Evolutionary conservation across 2,113 vertebrate genomes (phyloP), one percentile per base, ranked within the genome.

Genomic region (Passer domesticus): DNA sequence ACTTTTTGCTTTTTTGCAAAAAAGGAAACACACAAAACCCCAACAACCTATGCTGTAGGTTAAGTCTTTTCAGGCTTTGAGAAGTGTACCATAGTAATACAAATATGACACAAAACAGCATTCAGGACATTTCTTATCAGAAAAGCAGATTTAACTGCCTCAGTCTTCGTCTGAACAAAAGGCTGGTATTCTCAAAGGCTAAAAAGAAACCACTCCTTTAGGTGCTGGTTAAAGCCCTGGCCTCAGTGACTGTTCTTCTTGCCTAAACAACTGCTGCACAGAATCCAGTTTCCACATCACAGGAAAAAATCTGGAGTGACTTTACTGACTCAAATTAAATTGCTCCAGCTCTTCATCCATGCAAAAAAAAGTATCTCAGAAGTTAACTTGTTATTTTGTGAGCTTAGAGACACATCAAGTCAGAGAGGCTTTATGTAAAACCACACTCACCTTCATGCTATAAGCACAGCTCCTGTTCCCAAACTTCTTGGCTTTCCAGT

Each of bases 281-380:
- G 58, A 91, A 64, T 75, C 66, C 49, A 49, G 43, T 67, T 79
- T 88, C 74, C 83, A 70, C 15, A 81, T 12, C 35, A 73, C 60
- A 55, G 52, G 56, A 37, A 47, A 94, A 92, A 95, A 69, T 39
- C n/a, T 74, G 47, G 74, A 94, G 41, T 49, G 31, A 56, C 68
- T 95, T 82, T 89, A 87, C 53, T 66, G 35, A 72, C 66, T 92
- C 33, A 85, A 91, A 93, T 73, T 19, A 43, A 95, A 82, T 67
- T 82, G 49, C 46, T 93, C 39, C 83, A 93, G 83, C 30, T 94
- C 88, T 95, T 94, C 81, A 94, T 47, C 56, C 68, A 70, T 49
- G 12, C 9, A 90, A 83, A 68, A 13, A 90, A 87, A 90, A 31
- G 3, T 28, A 94, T 75, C 47, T 94, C 68, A 68, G 63, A 89